These are phyloP conservation scores for Apolygus lucorum DNA, from an alignment of 1,140 invertebrate genomes.

Conservation along the genomic window DNA sequence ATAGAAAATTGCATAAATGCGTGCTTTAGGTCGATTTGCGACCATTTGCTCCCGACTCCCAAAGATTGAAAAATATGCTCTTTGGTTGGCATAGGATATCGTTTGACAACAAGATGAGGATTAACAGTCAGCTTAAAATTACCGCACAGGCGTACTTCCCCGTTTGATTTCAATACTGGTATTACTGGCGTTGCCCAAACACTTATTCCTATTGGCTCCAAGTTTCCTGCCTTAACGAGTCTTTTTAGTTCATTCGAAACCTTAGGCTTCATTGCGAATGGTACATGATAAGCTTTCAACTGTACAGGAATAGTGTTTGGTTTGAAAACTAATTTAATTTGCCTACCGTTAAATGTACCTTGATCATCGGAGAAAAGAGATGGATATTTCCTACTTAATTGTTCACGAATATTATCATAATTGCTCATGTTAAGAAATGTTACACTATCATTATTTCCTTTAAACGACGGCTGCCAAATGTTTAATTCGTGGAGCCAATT, in stretches of 20 bases:
- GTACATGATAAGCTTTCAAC: not conserved
- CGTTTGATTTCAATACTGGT: not conserved
- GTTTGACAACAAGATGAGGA: not conserved
- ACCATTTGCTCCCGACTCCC: not conserved
- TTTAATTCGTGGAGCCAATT: not conserved
- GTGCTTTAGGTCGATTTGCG: no score
- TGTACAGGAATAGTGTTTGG: not conserved
- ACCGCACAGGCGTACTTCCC: not conserved
- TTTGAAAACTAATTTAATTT: not conserved
- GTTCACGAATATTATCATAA: not conserved
- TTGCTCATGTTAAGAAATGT: not conserved
- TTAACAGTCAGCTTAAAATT: not conserved
- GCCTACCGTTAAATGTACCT: not conserved
- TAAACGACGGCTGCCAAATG: not conserved
- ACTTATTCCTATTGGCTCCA: not conserved
- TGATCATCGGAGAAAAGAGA: not conserved
- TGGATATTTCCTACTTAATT: not conserved
- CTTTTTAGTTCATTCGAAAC: constrained; percentile 13
- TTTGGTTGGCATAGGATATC: not conserved
- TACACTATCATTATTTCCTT: not conserved
- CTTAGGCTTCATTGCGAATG: constrained; percentile 18
- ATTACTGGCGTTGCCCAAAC: not conserved
- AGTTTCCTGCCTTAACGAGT: not conserved
- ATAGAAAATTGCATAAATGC: not conserved
- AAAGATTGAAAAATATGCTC: not conserved